A percentile compares a stretch with the other conserved stretches of the same genome.
Conservation (phyloP, 2,797 vertebrate species). For the Bucorvus abyssinicus region DNA sequence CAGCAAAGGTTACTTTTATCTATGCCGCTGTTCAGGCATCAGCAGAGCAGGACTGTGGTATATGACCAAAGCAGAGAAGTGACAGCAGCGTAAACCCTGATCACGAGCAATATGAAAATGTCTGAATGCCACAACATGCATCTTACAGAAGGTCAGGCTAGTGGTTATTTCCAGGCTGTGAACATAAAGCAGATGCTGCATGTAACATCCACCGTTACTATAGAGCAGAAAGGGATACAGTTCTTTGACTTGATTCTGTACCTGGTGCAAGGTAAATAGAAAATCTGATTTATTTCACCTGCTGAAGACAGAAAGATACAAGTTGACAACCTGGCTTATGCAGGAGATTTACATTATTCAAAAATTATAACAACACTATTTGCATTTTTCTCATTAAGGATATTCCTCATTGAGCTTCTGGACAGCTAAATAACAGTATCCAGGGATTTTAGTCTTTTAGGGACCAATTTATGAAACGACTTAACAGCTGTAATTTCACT, state of each 20-base stretch:
- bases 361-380: neutral
- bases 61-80: neutral
- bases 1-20: neutral
- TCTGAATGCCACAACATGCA: neutral
- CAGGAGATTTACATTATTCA: neutral
- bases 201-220: neutral
- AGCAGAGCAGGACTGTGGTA: neutral
- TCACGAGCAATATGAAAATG: neutral
- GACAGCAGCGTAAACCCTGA: neutral
- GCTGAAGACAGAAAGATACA: neutral
- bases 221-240: neutral
- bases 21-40: neutral
- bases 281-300: neutral
- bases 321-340: neutral
- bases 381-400: constrained; percentile 10
- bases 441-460: constrained; percentile 30
- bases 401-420: neutral
- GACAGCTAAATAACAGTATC: neutral
- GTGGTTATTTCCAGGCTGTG: neutral
- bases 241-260: neutral
- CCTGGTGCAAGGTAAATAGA: neutral
- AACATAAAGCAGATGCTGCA: neutral
- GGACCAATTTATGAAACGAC: constrained; percentile 3
- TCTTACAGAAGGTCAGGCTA: neutral
- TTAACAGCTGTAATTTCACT: constrained; percentile 41